Evolutionary conservation across 2,797 vertebrate genomes (phyloP), one percentile per base, ranked within the genome.

Genomic region (Sebastes steindachneri): DNA sequence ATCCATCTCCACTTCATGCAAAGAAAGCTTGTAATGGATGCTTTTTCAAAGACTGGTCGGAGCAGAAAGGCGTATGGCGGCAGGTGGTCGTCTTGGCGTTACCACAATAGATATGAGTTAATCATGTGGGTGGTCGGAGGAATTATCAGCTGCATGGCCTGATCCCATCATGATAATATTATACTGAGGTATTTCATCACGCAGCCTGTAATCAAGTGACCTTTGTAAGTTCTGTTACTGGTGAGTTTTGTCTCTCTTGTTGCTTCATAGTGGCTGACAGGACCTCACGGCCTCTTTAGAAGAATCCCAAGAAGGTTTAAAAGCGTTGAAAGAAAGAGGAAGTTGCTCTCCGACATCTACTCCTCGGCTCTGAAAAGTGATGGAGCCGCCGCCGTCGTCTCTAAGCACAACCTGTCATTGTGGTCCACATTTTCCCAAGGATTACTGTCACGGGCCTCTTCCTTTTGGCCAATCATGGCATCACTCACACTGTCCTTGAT

Each of bases 361-460:
- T 86, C 58, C 29, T 66, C 21, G 1, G 33, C 74, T 57, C 66
- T 86, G 84, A 85, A 77, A 84, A 29, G 64, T 60, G 64, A 81
- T 54, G 86, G 90, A 86, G 90, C 80, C 73, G 12, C 80, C 37
- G 73, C 80, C 57, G 75, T 75, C 74, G 29, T 82, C 89, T 89
- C 81, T 65, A 80, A 86, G 80, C 82, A 80, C 83, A 73, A 73
- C 75, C 78, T 87, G 84, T 93, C 90, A 91, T 91, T 94, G 86
- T 93, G 80, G 87, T 54, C 68, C 77, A 75, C 83, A 92, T 91
- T 95, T 95, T 95, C 94, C 92, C 94, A 95, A 89, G 87, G 89
- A 92, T 93, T 90, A 91, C 88, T 92, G 92, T 95, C 90, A 89
- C 63, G 82, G 82, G 83, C 79, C 86, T 87, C 84, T 88, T 90